These are phyloP conservation scores for Tricholaema leucomelas DNA, from an alignment of 2,113 vertebrate species.

Conservation along the genomic window DNA sequence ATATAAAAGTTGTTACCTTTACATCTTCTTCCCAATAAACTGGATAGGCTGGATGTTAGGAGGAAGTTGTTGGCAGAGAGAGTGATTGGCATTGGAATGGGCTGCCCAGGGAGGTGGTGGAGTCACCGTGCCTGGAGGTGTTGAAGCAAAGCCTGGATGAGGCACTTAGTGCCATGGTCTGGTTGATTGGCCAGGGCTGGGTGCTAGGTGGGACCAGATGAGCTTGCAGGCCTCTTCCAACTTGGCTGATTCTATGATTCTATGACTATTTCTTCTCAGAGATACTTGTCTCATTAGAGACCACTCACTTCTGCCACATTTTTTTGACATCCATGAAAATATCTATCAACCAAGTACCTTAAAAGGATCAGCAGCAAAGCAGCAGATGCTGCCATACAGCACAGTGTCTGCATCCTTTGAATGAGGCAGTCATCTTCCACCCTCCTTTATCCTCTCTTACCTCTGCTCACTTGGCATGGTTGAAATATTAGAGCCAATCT, in stretches of 20 bases:
- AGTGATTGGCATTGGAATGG: no score
- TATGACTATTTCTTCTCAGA: neutral
- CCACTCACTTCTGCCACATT: neutral
- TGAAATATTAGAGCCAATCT: conserved; percentile 34
- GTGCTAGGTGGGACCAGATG: no score
- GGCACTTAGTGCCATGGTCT: no score
- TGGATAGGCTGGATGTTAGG: no score
- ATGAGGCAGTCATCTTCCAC: neutral
- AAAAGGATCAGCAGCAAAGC: neutral
- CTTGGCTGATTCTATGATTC: no score
- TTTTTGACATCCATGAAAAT: neutral
- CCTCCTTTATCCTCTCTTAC: neutral
- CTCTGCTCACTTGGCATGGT: neutral
- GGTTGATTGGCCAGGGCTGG: no score
- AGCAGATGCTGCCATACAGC: neutral
- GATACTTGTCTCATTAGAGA: neutral
- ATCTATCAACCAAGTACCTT: neutral
- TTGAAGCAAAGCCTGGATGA: no score
- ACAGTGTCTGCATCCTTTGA: neutral
- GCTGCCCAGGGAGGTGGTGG: no score
- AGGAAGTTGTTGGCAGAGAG: no score
- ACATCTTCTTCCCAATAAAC: no score
- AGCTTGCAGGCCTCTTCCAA: no score
- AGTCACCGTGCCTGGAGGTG: no score
- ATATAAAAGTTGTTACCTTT: neutral